Conservation (phyloP, 2,797 vertebrate genomes). For the Rhynchotus rufescens region DNA sequence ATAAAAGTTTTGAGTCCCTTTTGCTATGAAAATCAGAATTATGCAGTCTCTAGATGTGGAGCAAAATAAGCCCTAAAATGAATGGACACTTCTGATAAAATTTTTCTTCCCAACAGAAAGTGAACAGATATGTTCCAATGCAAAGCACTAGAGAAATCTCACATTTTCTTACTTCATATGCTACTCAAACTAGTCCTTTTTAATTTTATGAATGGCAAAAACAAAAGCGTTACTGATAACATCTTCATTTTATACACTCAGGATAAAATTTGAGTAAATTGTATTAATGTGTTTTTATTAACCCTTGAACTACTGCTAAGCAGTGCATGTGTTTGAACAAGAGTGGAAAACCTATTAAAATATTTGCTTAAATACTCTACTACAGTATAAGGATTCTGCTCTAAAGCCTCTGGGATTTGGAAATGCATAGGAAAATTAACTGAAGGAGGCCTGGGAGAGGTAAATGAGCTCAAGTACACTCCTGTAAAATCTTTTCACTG, state of each 20-base stretch:
- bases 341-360: conserved; percentile 60
- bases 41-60: not conserved
- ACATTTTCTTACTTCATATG: not conserved
- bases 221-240: conserved; percentile 4
- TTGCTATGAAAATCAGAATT: not conserved
- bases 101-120: not conserved
- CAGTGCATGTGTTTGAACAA: conserved; percentile 49
- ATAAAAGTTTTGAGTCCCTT: not conserved
- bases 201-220: not conserved
- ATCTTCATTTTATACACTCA: conserved; percentile 13
- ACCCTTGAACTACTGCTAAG: conserved; percentile 49
- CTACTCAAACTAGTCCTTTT: not conserved
- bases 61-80: not conserved
- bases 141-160: not conserved
- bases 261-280: not conserved
- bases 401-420: conserved; percentile 46
- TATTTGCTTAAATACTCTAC: conserved; percentile 58
- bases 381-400: conserved; percentile 13
- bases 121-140: not conserved
- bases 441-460: conserved; percentile 32
- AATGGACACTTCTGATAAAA: not conserved
- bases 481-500: conserved; percentile 34
- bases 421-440: not conserved
- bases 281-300: conserved; percentile 51
- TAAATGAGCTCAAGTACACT: conserved; percentile 18